Evolutionary conservation across 2,113 vertebrate species (phyloP), one percentile per base, ranked within the genome.

Genomic region (Dicaeum eximium): DNA sequence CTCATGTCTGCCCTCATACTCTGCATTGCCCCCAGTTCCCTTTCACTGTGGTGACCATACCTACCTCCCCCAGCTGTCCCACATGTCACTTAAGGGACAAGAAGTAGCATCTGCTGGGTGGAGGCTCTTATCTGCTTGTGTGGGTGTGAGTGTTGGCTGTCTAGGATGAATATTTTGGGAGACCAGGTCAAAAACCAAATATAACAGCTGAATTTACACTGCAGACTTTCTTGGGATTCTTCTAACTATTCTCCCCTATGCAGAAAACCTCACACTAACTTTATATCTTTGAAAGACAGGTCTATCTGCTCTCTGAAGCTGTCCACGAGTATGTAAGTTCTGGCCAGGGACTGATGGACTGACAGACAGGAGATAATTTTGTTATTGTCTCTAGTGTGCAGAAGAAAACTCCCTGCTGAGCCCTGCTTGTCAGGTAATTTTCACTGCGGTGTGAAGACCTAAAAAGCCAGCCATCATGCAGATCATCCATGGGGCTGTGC

Each of bases 1-100:
- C 19, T 56, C 9, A 0, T 18, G 7, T 60, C 35, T 90, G 30
- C 17, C 15, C 9, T 47, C 37, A 35, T 9, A 31, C 1, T 5
- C 25, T 33, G 24, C 12, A 35, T 14, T 14, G 4, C 8, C 4
- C 16, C 25, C 42, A 22, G 9, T 31, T 80, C 25, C 12, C 15
- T 27, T 74, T 61, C 31, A n/a, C 45, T 35, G 37, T 48, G 24
- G 24, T 8, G 3, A 45, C 24, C 17, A 33, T 31, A 40, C 21
- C 35, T 71, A 3, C 37, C 27, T 56, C 40, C 72, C 40, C 58
- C 53, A 89, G 44, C 22, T 87, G 33, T 27, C 35, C 47, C 14
- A 20, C 11, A 16, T 33, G 25, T 31, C 40, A 69, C 30, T 16
- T 47, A 44, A 78, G 30, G 20, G 12, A 30, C 37, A 86, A 92